phyloP scores from a whole-genome alignment of 2,797 vertebrate species.

The Sarcoramphus papa region DNA sequence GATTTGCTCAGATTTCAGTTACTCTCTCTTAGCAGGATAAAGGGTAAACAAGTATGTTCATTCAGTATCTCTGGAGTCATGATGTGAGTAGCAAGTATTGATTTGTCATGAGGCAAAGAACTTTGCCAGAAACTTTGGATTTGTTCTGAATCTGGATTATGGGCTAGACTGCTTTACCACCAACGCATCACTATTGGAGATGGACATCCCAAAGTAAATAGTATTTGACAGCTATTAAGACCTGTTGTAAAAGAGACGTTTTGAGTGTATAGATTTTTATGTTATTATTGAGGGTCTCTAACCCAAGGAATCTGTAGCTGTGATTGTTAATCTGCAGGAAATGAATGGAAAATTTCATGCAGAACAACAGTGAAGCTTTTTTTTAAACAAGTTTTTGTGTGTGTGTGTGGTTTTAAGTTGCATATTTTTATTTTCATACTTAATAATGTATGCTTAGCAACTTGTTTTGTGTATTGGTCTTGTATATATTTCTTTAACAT shows the following conservation, averaged over 20 bases:
- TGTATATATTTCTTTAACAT: background rate
- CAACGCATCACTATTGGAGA: background rate
- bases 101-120: background rate
- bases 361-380: background rate
- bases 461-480: background rate
- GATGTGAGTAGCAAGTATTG: background rate
- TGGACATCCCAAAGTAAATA: background rate
- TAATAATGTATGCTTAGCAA: background rate
- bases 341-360: background rate
- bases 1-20: background rate
- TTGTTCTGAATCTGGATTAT: background rate
- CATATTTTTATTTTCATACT: background rate
- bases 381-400: background rate
- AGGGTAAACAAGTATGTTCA: background rate
- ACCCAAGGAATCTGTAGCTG: background rate
- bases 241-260: background rate
- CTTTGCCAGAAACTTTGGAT: background rate
- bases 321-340: background rate
- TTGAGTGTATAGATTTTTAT: background rate
- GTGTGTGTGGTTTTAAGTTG: fast-evolving
- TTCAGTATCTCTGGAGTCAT: background rate
- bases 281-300: background rate
- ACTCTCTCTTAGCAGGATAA: background rate
- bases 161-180: background rate
- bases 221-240: background rate